Percentiles rank a stretch among this genome's conserved stretches.
phyloP scores from a whole-genome alignment of 1,140 invertebrate genomes.

The Tetranychus urticae region DNA sequence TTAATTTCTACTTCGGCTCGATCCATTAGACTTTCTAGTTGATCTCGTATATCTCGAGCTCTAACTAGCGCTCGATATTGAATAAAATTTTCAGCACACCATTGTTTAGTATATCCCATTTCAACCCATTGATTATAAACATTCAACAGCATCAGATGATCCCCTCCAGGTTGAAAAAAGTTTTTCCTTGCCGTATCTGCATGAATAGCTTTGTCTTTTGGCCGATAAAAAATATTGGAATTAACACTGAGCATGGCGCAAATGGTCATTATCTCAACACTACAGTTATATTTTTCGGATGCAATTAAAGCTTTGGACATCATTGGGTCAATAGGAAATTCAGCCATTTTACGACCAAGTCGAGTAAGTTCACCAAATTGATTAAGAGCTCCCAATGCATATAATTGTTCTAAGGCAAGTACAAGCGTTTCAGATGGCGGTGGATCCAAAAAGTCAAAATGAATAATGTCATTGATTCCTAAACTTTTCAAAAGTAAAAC shows the following conservation, averaged over 20 bases:
- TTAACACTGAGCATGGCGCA: slow-evolving; percentile 98
- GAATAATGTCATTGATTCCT: slow-evolving; percentile 98
- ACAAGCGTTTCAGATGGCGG: slow-evolving; percentile 64
- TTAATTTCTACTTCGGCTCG: slow-evolving; percentile 91
- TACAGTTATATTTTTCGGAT: slow-evolving; percentile 94
- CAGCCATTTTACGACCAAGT: slow-evolving; percentile 87
- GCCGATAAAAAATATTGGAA: slow-evolving; percentile 78
- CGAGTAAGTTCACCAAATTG: slow-evolving; percentile 84
- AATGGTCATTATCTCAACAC: slow-evolving; percentile 92
- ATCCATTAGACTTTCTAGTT: slow-evolving; percentile 93
- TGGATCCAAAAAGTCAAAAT: slow-evolving; percentile 99
- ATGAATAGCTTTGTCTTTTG: slow-evolving; percentile 78
- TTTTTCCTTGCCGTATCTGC: slow-evolving; percentile 98
- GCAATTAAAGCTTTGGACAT: slow-evolving; percentile 98
- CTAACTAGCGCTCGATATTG: slow-evolving; percentile 82
- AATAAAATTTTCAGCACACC: slow-evolving; percentile 99
- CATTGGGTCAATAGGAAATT: slow-evolving; percentile 94
- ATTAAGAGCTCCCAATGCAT: slow-evolving; percentile 87
- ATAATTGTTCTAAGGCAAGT: slow-evolving; percentile 87
- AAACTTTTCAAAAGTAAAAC: slow-evolving; percentile 91
- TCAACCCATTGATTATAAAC: slow-evolving; percentile 99
- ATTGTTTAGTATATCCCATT: slow-evolving; percentile 94
- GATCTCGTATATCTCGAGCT: slow-evolving; percentile 94
- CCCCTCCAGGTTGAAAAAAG: slow-evolving; percentile 94
- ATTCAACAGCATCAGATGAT: slow-evolving; percentile 87